A percentile compares a stretch with the other conserved stretches of the same genome.
Evolutionary conservation across 2,888 invertebrate species (phyloP).

Genomic region (Syritta pipiens): DNA sequence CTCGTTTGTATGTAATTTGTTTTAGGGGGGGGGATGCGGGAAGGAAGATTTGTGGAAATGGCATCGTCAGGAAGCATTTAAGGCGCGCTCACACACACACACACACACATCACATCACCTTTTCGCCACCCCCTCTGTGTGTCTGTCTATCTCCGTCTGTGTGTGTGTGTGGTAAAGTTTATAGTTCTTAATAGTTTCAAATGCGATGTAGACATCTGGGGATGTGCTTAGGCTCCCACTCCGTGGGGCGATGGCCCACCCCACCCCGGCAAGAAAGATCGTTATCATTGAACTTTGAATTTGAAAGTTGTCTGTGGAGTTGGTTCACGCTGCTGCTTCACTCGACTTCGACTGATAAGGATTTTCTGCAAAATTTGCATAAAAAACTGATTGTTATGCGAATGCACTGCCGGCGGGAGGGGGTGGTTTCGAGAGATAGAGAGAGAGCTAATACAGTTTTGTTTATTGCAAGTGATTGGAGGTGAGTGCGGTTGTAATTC

Average conservation of each 20-base stretch:
- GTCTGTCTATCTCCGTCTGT: too few relatives aligned
- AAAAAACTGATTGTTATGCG: slow-evolving; percentile 17
- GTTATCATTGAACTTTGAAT: slow-evolving; percentile 50
- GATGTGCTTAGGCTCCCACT: not conserved
- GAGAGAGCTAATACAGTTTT: not conserved
- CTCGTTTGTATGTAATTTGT: slow-evolving; percentile 66
- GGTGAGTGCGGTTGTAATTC: not conserved
- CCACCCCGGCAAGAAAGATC: slow-evolving; percentile 13
- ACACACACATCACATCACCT: not conserved
- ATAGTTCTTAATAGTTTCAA: slow-evolving; percentile 61
- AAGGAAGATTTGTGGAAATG: slow-evolving; percentile 65
- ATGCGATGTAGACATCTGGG: slow-evolving; percentile 49
- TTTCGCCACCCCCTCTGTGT: not conserved
- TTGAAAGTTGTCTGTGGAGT: slow-evolving; percentile 30
- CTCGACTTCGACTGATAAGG: slow-evolving; percentile 22
- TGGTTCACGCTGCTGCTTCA: too few relatives aligned
- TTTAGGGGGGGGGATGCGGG: slow-evolving; percentile 45
- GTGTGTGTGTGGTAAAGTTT: slow-evolving; percentile 32
- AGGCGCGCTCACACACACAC: slow-evolving; percentile 24
- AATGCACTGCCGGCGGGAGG: not conserved
- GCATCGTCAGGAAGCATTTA: slow-evolving; percentile 68
- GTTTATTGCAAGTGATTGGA: not conserved
- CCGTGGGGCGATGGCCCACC: not conserved
- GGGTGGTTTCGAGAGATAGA: too few relatives aligned
- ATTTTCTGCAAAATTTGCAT: slow-evolving; percentile 41